Conservation (phyloP, 1,140 invertebrate genomes). For the Contarinia nasturtii region DNA sequence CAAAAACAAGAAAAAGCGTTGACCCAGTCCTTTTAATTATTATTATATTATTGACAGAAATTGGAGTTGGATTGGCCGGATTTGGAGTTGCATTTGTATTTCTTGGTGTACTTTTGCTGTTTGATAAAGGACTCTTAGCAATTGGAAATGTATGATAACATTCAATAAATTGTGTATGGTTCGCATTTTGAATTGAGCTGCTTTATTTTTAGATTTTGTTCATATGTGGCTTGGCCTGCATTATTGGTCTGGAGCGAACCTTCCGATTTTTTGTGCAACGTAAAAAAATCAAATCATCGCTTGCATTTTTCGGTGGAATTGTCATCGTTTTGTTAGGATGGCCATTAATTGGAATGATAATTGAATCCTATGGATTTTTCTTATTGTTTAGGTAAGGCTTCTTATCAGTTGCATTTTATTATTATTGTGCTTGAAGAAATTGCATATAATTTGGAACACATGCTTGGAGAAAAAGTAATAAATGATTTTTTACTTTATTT, state of each 20-base stretch:
- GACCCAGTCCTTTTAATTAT: not conserved
- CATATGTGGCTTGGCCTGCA: slow-evolving; percentile 82
- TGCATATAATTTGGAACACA: not conserved
- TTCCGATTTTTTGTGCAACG: slow-evolving; percentile 96
- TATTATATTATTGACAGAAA: slow-evolving; percentile 50
- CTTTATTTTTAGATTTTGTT: slow-evolving; percentile 66
- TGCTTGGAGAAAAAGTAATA: too few relatives aligned
- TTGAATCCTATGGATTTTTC: slow-evolving; percentile 82
- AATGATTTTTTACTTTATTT: slow-evolving; percentile 20
- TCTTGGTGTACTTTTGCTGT: slow-evolving; percentile 82
- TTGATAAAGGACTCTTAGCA: slow-evolving; percentile 94
- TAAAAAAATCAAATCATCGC: slow-evolving; percentile 86
- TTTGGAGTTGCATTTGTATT: slow-evolving; percentile 94
- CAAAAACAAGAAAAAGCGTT: slow-evolving; percentile 1
- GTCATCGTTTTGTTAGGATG: slow-evolving; percentile 86
- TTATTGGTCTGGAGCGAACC: slow-evolving; percentile 90
- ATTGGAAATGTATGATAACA: slow-evolving; percentile 83
- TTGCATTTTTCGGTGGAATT: slow-evolving; percentile 89
- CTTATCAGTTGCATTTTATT: not conserved
- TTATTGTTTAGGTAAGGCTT: slow-evolving; percentile 47
- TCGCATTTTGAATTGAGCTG: not conserved
- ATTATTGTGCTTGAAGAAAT: not conserved
- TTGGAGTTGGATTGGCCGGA: slow-evolving; percentile 88
- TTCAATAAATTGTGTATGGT: not conserved
- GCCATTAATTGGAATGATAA: slow-evolving; percentile 88